Evolutionary conservation across 2,113 vertebrate species (phyloP).

Genomic region (Riparia riparia): DNA sequence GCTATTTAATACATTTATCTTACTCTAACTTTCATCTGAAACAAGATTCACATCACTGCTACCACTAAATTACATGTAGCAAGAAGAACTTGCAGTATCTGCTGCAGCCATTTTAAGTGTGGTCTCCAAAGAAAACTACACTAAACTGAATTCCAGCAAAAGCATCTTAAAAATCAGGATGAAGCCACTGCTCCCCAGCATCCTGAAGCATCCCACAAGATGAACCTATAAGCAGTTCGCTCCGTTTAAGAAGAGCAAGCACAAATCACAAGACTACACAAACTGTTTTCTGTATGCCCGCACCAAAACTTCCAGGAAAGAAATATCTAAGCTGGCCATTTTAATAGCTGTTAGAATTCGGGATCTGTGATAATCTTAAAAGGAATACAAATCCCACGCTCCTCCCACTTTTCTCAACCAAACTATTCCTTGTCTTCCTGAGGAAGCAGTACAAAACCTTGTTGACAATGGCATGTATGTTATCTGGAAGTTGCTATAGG

Average conservation of each 20-base stretch:
- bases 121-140: background rate
- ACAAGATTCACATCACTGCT: background rate
- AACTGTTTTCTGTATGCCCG: background rate
- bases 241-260: background rate
- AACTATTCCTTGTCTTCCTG: background rate
- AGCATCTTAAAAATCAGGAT: background rate
- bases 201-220: background rate
- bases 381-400: background rate
- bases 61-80: background rate
- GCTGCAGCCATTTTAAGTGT: background rate
- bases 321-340: fast-evolving
- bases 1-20: background rate
- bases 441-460: background rate
- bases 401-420: background rate
- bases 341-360: background rate
- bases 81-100: background rate
- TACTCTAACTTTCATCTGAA: background rate
- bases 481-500: background rate
- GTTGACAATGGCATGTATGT: background rate
- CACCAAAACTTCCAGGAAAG: background rate
- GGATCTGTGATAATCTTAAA: background rate
- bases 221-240: background rate
- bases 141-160: background rate
- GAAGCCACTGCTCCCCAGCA: background rate
- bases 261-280: background rate